Evolutionary conservation across 2,888 invertebrate species (phyloP), one percentile per base, ranked within the genome.

Genomic region (Tortrix viridana): DNA sequence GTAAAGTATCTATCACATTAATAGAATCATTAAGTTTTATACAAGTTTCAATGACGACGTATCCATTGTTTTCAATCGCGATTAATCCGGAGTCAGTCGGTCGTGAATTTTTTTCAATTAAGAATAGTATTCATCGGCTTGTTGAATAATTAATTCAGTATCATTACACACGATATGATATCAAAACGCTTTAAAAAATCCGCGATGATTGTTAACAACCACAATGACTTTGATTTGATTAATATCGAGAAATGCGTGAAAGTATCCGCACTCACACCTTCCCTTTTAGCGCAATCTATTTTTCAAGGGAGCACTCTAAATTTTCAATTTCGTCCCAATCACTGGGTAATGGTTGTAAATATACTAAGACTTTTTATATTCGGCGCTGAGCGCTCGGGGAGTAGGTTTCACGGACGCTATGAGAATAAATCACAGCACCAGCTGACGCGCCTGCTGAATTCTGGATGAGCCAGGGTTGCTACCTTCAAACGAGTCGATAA

Each of bases 361-460:
- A 65, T 65, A 61, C 52, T 60, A 56, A 61, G 61, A 61, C 56
- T 61, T 65, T 61, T 57, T 65, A 48, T 52, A 56, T 52, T 58
- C 63, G 26, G 59, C 56, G 66, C 48, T 65, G 65, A 65, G 65
- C 59, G 65, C 60, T 55, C 69, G 65, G 73, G 72, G 74, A 76
- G 78, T 71, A 75, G 74, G 77, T 77, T 81, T 77, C 69, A 74
- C 75, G 73, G 71, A 75, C 81, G 82, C 81, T 72, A 74, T 74
- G 74, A 76, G 79, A 75, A 87, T 88, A 88, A 87, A 88, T 87
- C 86, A 86, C 79, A 65, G 74, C 65, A 74, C 79, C 82, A 86
- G 85, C 80, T 83, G 85, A 82, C 85, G 87, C 80, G 75, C 79
- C 82, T 77, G 72, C 80, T 80, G 86, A 88, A 88, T 89, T 82